Base-by-base conservation (phyloP, 2,888 invertebrate genomes). In the Epinotia bilunana region DNA sequence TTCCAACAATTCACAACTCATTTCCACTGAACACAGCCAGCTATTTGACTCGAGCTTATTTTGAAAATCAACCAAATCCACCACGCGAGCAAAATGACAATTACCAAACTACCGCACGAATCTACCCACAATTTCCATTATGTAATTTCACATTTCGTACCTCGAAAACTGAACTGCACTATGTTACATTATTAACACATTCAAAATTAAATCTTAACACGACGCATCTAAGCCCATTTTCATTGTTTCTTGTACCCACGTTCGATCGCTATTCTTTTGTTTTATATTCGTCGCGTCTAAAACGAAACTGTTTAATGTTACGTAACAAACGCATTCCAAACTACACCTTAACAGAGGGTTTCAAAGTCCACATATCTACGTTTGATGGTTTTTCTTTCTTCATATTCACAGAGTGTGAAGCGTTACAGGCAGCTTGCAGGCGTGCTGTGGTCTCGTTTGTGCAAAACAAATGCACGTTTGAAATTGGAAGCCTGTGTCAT, bases 31-130 rank as follows among this genome's bases (percentile, higher is more conserved):
- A 61, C 28, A 33, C 23, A 12, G 28, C 20, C 23, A 69, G 11
- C 68, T 58, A 43, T 16, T 33, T 33, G n/a, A 58, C n/a, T 46
- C 18, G 46, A 43, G 69, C 58, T 69, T 69, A 69, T 69, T 69
- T 46, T 58, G 69, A 46, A 58, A 60, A 69, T 68, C 68, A 58
- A 58, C 68, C 68, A 20, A 68, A 68, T 60, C 69, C 58, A 69
- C 43, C 20, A 23, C 68, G 55, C 68, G 23, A 68, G 43, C 69
- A 58, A 68, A 58, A 58, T 57, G 69, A 69, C 69, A 69, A 69
- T 69, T 69, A 46, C 43, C 58, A 46, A 69, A 58, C 69, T 69
- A 69, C 69, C 69, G 7, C 61, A 33, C 33, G 61, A 61, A 33
- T 61, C 33, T 53, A 53, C 65, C 58, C 43, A 61, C 61, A 68